These are phyloP conservation scores for Drosophila malerkotliana DNA, from an alignment of 1,140 invertebrate species.

Conservation along the genomic window DNA sequence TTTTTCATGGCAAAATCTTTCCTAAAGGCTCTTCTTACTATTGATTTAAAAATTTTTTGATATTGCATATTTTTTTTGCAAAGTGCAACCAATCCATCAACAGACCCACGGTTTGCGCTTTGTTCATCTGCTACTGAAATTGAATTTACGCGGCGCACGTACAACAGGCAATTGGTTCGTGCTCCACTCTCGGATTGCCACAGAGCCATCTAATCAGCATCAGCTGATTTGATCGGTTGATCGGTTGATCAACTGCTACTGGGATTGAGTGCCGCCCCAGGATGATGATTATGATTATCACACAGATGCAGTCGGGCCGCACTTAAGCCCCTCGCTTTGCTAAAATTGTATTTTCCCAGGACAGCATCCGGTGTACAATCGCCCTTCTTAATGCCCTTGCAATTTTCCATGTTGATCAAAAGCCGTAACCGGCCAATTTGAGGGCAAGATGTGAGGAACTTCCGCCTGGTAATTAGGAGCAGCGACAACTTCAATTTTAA, in stretches of 20 bases:
- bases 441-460: constrained; percentile 30
- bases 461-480: constrained; percentile 54
- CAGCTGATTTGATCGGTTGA: constrained; percentile 42
- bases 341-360: constrained; percentile 59
- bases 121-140: constrained; percentile 77
- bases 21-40: no score
- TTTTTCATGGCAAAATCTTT: no score
- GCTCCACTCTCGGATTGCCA: constrained; percentile 48
- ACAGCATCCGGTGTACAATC: constrained; percentile 44
- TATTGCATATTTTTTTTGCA: background rate
- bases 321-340: constrained; percentile 57
- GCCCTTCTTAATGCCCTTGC: constrained; percentile 14
- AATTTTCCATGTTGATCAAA: constrained; percentile 34
- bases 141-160: constrained; percentile 81
- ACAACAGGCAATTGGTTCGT: constrained; percentile 69
- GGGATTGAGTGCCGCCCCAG: constrained; percentile 51
- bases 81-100: constrained; percentile 41
- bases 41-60: no score
- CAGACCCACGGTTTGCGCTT: constrained; percentile 30
- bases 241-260: constrained; percentile 54
- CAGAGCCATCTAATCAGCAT: constrained; percentile 62
- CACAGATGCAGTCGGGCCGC: constrained; percentile 15
- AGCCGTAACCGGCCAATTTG: constrained; percentile 19
- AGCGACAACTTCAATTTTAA: constrained; percentile 16
- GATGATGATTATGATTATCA: constrained; percentile 60